These are phyloP conservation scores for Sclerodermus sp. DNA, from an alignment of 2,888 invertebrate genomes.

Conservation along the genomic window DNA sequence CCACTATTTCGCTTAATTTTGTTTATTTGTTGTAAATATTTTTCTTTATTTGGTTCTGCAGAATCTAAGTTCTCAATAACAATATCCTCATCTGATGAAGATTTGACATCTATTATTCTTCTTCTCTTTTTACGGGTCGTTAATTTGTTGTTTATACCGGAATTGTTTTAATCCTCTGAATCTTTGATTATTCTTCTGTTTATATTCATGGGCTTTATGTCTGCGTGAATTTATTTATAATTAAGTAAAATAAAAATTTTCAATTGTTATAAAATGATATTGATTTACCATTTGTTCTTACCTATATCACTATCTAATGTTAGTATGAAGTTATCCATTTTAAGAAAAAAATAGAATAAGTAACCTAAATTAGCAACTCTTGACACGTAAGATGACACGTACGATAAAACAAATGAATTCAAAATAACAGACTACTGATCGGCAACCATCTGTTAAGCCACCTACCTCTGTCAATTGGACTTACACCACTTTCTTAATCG, in stretches of 20 bases:
- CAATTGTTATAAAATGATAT: constrained; percentile 14
- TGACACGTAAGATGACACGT: constrained; percentile 1
- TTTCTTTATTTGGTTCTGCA: constrained; percentile 13
- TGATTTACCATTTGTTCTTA: constrained; percentile 15
- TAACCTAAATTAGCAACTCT: constrained; percentile 8
- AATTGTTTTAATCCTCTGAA: constrained; percentile 17
- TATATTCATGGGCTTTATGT: constrained; percentile 16
- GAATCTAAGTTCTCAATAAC: constrained; percentile 13
- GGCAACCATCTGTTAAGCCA: constrained; percentile 1
- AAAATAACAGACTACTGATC: constrained; percentile 1
- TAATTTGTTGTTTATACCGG: constrained; percentile 17
- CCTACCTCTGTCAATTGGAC: constrained; percentile 3
- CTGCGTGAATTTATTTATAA: constrained; percentile 13
- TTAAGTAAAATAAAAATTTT: constrained; percentile 17
- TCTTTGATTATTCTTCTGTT: constrained; percentile 17
- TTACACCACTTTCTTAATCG: background rate
- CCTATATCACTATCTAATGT: constrained; percentile 18
- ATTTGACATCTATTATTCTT: constrained; percentile 15
- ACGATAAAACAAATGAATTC: constrained; percentile 3
- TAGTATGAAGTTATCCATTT: constrained; percentile 12
- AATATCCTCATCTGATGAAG: constrained; percentile 18
- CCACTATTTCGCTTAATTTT: constrained; percentile 19
- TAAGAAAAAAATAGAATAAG: constrained; percentile 6
- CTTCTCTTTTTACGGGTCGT: constrained; percentile 17
- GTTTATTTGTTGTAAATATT: constrained; percentile 14